Percentiles rank a stretch among this genome's conserved stretches.
Conservation (phyloP, 2,797 vertebrate species). For the Schizopygopsis pylzovi region DNA sequence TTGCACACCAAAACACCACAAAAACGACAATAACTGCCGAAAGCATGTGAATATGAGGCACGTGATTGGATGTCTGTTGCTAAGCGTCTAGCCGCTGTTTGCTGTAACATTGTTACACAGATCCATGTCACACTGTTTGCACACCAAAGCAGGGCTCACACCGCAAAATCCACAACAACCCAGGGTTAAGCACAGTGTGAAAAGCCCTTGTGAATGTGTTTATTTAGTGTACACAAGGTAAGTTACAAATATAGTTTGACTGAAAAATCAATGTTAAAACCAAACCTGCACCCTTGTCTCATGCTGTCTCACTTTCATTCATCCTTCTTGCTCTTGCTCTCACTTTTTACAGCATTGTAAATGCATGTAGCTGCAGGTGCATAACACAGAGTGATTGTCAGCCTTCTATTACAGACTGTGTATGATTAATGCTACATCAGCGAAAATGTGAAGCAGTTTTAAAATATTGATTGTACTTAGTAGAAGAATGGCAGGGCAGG, state of each 20-base stretch:
- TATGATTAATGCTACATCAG: conserved; percentile 1
- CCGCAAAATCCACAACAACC: too few species aligned
- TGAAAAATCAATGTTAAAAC: not conserved
- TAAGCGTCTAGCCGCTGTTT: too few species aligned
- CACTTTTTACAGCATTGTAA: not conserved
- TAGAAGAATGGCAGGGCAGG: not conserved
- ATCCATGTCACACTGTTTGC: too few species aligned
- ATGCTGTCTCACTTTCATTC: not conserved
- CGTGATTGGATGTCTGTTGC: too few species aligned
- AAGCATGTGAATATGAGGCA: too few species aligned
- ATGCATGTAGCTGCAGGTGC: not conserved
- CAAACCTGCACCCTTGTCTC: not conserved
- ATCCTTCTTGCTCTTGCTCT: not conserved
- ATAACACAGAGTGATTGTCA: not conserved
- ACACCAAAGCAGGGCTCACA: too few species aligned
- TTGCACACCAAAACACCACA: too few species aligned
- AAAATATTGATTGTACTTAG: not conserved
- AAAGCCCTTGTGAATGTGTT: too few species aligned
- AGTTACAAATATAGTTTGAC: not conserved
- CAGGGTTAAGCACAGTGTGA: too few species aligned
- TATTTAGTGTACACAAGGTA: not conserved
- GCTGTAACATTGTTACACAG: too few species aligned
- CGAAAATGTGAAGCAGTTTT: not conserved
- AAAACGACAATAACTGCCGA: too few species aligned
- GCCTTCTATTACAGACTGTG: not conserved